Evolutionary conservation across 2,113 vertebrate genomes (phyloP).

Genomic region (Mesocricetus auratus): DNA sequence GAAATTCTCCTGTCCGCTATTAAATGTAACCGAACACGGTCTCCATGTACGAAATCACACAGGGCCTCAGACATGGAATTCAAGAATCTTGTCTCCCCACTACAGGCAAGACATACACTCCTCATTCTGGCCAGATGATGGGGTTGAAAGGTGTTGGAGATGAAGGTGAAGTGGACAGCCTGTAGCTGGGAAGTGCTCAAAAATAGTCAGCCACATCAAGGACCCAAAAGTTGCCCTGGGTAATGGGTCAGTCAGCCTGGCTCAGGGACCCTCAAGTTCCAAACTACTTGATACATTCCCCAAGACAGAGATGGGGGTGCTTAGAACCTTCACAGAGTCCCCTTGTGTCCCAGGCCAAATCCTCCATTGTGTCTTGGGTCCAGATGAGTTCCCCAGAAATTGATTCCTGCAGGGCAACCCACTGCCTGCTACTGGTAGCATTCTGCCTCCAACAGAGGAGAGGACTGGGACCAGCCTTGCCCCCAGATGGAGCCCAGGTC

Average conservation of each 20-base stretch:
- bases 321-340: background rate
- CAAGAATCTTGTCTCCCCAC: background rate
- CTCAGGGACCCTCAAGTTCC: background rate
- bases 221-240: no score
- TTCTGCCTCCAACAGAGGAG: background rate
- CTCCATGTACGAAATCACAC: background rate
- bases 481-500: background rate
- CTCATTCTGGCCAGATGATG: background rate
- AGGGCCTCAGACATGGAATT: background rate
- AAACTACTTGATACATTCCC: background rate
- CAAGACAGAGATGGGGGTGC: background rate
- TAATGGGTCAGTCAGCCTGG: no score
- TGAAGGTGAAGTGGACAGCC: fast-evolving
- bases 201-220: background rate
- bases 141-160: background rate
- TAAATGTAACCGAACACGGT: background rate
- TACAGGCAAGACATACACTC: background rate
- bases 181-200: no score
- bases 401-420: fast-evolving
- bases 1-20: constrained; percentile 40
- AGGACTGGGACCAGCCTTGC: background rate
- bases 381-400: background rate
- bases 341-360: background rate
- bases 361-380: background rate
- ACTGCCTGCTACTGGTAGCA: background rate